These are phyloP conservation scores for Pollimyrus isidori DNA, from an alignment of 2,113 vertebrate genomes.

Conservation along the genomic window DNA sequence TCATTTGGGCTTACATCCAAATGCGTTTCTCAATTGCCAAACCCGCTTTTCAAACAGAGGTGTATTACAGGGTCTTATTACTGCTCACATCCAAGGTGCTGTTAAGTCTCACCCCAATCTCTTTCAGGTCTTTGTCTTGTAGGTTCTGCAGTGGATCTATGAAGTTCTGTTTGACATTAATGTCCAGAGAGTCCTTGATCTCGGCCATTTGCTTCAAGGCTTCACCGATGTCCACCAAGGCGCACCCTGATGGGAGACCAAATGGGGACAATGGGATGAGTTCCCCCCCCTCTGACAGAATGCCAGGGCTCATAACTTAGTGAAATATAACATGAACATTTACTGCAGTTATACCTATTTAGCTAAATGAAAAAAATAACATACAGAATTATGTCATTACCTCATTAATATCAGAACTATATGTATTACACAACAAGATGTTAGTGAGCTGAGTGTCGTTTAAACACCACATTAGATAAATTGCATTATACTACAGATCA, in stretches of 20 bases:
- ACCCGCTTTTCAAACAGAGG: not conserved
- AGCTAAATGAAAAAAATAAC: not conserved
- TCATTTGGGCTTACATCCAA: not conserved
- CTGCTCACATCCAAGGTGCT: not conserved
- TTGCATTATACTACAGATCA: not conserved
- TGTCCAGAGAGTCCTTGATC: slow-evolving; percentile 87
- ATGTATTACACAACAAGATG: not conserved
- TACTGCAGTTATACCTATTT: not conserved
- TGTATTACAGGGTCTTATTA: not conserved
- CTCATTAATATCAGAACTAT: not conserved
- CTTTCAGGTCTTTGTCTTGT: slow-evolving; percentile 90
- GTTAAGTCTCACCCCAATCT: slow-evolving; percentile 70
- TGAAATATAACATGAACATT: not conserved
- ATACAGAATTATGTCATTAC: not conserved
- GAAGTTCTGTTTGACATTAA: slow-evolving; percentile 88
- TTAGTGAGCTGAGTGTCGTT: not conserved
- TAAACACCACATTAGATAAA: not conserved
- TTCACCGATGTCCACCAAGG: slow-evolving; percentile 78
- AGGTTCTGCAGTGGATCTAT: slow-evolving; percentile 83
- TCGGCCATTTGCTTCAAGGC: slow-evolving; percentile 89
- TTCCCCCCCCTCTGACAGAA: not conserved
- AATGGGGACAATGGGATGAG: not conserved
- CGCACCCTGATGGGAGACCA: slow-evolving; percentile 56
- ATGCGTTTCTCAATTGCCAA: not conserved
- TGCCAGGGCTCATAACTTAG: not conserved